Evolutionary conservation across 2,888 invertebrate genomes (phyloP), one percentile per base, ranked within the genome.

Genomic region (Drosophila setosimentum): DNA sequence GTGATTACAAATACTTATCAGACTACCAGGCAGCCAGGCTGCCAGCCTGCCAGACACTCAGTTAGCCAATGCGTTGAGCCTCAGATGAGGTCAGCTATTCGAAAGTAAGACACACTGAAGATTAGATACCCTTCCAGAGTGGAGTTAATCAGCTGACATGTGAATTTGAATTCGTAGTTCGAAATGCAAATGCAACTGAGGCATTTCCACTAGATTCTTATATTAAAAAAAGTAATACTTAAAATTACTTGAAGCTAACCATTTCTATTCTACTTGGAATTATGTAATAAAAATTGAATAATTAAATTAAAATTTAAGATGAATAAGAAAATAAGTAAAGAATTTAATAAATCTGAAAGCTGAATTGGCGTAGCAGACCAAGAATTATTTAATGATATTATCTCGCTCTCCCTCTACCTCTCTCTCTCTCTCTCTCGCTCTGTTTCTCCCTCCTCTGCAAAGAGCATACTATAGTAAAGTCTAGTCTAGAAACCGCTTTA

Each of bases 1-100:
- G 64, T 68, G 73, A 68, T 73, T 63, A 65, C 65, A 68, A 62
- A 62, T 65, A 73, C 59, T 45, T 45, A 45, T 45, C 45, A 45
- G 49, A 32, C 40, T 33, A 24, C 30, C 18, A 32, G 53, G 8
- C 21, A 21, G 3, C 45, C 45, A 35, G 33, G 6, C 37, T 50
- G n/a, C n/a, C 35, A 18, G 33, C 13, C 37, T 40, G 29, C 21
- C 45, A 21, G 45, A 35, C 11, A 42, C 10, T 42, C 11, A 21
- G 40, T 21, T 11, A 5, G 21, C 45, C 45, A 45, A 24, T 45
- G 45, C 30, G 18, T n/a, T 18, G 24, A 30, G 35, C 13, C 21
- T 33, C 33, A 54, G 40, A 30, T 18, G 27, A 42, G 42, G 35
- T 42, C 21, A 58, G 50, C 24, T 58, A 7, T 45, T 45, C 8